Conservation (phyloP, 53 echinoderm and acorn worm species). For the Astropecten irregularis region DNA sequence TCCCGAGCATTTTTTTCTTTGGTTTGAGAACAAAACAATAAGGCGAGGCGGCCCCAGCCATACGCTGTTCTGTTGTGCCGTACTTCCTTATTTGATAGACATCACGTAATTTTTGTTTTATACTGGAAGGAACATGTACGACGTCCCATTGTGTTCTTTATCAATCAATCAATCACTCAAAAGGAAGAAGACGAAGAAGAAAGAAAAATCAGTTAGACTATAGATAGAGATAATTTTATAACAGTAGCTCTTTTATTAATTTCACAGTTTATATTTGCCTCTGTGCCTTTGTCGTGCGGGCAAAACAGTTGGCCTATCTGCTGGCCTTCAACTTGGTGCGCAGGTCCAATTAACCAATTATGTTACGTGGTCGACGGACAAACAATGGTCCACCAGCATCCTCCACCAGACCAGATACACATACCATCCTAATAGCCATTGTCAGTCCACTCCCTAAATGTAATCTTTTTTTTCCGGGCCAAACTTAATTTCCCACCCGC, state of each 20-base stretch:
- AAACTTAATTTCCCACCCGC: slow-evolving; percentile 39
- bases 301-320: neutral
- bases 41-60: too few species aligned
- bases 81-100: too few species aligned
- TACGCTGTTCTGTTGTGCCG: too few species aligned
- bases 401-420: neutral
- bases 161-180: neutral
- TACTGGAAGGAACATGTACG: too few species aligned
- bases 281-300: neutral
- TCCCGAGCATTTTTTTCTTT: too few species aligned
- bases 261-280: neutral
- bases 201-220: too few species aligned
- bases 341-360: neutral
- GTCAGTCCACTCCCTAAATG: neutral
- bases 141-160: neutral
- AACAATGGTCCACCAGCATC: neutral
- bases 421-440: neutral
- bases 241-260: neutral
- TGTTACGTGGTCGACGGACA: neutral
- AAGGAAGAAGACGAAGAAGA: neutral
- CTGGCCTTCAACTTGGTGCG: neutral
- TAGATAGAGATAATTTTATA: neutral
- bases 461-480: slow-evolving; percentile 15
- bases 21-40: too few species aligned
- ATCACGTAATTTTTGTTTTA: too few species aligned